phyloP scores from a whole-genome alignment of 2,113 vertebrate genomes.

The Malurus cyaneus region DNA sequence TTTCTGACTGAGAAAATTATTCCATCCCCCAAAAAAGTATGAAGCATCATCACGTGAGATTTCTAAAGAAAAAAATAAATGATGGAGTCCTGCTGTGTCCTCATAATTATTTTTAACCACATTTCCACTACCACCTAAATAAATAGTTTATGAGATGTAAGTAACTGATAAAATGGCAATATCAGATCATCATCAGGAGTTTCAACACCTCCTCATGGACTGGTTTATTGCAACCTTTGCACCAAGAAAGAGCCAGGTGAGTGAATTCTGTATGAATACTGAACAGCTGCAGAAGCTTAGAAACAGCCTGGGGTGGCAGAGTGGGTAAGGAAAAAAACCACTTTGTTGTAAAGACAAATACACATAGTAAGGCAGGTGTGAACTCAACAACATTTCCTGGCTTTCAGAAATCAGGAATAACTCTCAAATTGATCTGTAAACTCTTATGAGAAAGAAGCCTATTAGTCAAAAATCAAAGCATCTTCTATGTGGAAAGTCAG shows the following conservation, averaged over 20 bases:
- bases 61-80: background rate
- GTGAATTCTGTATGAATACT: background rate
- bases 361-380: background rate
- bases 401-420: background rate
- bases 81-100: background rate
- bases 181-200: background rate
- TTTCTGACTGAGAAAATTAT: background rate
- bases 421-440: rapidly evolving
- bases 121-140: background rate
- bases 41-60: background rate
- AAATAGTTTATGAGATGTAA: background rate
- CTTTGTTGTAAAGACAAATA: background rate
- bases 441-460: background rate
- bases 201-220: background rate
- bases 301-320: background rate
- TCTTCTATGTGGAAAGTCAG: background rate
- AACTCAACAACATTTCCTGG: background rate
- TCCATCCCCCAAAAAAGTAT: background rate
- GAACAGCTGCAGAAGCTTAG: background rate
- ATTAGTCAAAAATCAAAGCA: background rate
- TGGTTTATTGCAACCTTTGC: background rate
- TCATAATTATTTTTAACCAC: background rate
- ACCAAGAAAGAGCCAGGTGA: background rate
- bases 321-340: background rate
- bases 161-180: background rate